Conservation (phyloP, 2,797 vertebrate species). For the Chanos chanos region DNA sequence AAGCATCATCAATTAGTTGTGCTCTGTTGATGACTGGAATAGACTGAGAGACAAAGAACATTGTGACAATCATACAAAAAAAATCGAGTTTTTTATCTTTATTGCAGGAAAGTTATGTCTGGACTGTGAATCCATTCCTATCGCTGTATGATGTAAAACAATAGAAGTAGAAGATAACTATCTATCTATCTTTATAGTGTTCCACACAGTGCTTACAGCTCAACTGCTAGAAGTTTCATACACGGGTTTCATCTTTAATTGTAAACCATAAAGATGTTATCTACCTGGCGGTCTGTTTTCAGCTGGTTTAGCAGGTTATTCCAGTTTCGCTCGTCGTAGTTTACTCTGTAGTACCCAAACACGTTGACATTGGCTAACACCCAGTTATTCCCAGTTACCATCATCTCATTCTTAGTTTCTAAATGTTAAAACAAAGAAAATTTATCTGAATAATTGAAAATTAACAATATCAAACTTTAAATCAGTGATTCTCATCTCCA, state of each 20-base stretch:
- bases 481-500: not conserved
- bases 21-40: constrained; percentile 86
- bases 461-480: not conserved
- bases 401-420: not conserved
- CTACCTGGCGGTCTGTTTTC: constrained; percentile 30
- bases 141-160: no score
- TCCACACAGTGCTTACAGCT: no score
- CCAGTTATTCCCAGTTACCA: constrained; percentile 39
- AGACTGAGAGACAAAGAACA: constrained; percentile 55
- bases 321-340: constrained; percentile 87
- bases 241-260: no score
- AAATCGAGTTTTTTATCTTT: no score
- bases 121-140: no score
- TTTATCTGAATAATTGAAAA: not conserved
- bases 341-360: constrained; percentile 86
- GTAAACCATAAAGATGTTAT: not conserved
- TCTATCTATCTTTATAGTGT: no score
- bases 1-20: constrained; percentile 87
- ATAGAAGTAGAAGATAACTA: no score
- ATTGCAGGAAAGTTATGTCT: no score
- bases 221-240: no score
- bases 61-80: no score
- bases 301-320: constrained; percentile 62
- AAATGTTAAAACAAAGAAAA: not conserved
- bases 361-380: constrained; percentile 80